Evolutionary conservation across 2,888 invertebrate genomes (phyloP).

Genomic region (Cataglyphis altisquamis): DNA sequence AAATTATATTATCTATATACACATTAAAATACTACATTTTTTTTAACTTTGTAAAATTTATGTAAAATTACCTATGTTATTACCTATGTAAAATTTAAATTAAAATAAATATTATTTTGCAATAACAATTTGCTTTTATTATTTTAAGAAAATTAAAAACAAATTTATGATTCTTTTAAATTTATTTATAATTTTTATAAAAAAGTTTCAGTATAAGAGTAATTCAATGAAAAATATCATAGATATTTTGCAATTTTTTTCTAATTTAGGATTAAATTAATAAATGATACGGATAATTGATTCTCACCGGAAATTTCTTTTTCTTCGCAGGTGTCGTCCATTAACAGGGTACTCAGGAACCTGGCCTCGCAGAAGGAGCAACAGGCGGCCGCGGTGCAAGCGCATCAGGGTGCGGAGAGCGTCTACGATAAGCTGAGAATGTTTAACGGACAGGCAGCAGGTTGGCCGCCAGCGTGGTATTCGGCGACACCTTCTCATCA

Average conservation of each 20-base stretch:
- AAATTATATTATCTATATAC: neutral
- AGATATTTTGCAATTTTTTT: neutral
- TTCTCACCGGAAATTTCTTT: slow-evolving; percentile 27
- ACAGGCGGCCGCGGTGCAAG: slow-evolving; percentile 91
- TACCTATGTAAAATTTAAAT: neutral
- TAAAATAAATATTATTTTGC: neutral
- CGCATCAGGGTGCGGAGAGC: slow-evolving; percentile 90
- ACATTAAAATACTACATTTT: neutral
- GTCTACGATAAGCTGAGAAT: slow-evolving; percentile 98
- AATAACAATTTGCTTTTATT: neutral
- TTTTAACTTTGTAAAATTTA: neutral
- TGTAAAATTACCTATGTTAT: neutral
- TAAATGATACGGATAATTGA: neutral
- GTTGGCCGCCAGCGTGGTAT: slow-evolving; percentile 95
- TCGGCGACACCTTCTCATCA: slow-evolving; percentile 93
- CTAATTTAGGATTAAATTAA: slow-evolving; percentile 1
- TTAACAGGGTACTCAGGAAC: slow-evolving; percentile 98
- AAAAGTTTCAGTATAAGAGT: neutral
- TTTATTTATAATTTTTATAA: neutral
- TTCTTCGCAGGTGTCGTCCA: slow-evolving; percentile 95
- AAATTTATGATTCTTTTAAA: slow-evolving; percentile 20
- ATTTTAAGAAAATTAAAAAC: neutral
- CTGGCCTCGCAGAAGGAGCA: slow-evolving; percentile 98
- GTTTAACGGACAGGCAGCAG: slow-evolving; percentile 95
- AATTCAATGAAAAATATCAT: neutral